Evolutionary conservation across 2,797 vertebrate genomes (phyloP), one percentile per base, ranked within the genome.

Genomic region (Anguilla pacifica): DNA sequence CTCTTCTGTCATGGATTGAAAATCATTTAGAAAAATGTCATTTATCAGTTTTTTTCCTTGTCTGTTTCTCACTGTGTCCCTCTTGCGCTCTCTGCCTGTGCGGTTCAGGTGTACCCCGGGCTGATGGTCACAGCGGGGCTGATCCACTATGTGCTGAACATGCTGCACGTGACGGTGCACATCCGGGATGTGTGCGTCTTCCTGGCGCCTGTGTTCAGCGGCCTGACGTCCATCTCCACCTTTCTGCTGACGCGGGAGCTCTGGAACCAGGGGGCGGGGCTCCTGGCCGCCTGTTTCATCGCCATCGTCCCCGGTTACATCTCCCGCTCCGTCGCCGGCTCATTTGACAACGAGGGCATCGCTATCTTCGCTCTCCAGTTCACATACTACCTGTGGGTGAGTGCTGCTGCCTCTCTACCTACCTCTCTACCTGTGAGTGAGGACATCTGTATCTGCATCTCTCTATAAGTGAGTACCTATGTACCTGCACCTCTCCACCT

Each of bases 321-420:
- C 96, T 99, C 98, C 87, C 97, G 98, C 93, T 99, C 98, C 0
- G 98, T 99, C 79, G 98, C 98, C 0, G 98, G 98, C 91, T 99
- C 98, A 5, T 99, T 99, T 89, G 98, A 99, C 96, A 99, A 99
- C 82, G 98, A 99, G 96, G 98, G 98, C 95, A 99, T 99, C 87
- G 98, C 98, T 93, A 99, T 99, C 96, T 99, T 99, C 93, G 98
- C 98, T 91, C 97, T 99, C 94, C 98, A 99, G 92, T 99, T 99
- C 96, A 99, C 98, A 87, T 99, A 99, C 95, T 99, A 99, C 94
- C 97, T 99, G 92, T 99, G 98, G 98, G 98, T 99, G 95, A 96
- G 97, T 96, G 3, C 35, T 10, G 1, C 2, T 17, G 31, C 4
- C 31, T 17, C 19, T 25, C n/a, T 13, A 28, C 35, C 70, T 31